Evolutionary conservation across 2,888 invertebrate genomes (phyloP).

Genomic region (Drosophila dives): DNA sequence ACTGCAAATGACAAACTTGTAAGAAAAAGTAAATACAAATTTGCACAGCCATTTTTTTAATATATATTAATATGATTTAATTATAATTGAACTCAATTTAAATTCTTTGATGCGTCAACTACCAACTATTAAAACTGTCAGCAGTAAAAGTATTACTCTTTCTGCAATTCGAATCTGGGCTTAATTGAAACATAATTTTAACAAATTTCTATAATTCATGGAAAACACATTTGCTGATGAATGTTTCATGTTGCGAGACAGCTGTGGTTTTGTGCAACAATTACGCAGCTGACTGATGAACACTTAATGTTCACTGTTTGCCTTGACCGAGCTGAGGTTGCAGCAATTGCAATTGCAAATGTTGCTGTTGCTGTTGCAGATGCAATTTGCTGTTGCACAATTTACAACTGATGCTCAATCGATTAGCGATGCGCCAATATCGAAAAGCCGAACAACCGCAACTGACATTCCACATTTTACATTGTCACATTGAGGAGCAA

Average conservation of each 20-base stretch:
- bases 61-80: too few species aligned
- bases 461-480: constrained; percentile 47
- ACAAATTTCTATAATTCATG: not conserved
- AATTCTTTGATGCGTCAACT: not conserved
- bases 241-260: not conserved
- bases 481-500: constrained; percentile 7
- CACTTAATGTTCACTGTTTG: constrained; percentile 1
- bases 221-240: not conserved
- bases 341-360: not conserved
- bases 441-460: constrained; percentile 42
- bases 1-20: not conserved
- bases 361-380: constrained; percentile 3
- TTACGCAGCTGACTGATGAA: not conserved
- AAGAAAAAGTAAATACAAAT: not conserved
- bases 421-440: constrained; percentile 57
- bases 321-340: constrained; percentile 26
- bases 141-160: not conserved
- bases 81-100: not conserved
- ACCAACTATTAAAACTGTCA: not conserved
- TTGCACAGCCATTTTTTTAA: not conserved
- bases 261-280: not conserved
- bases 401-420: constrained; percentile 51
- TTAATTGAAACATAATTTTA: not conserved
- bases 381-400: constrained; percentile 27
- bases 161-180: not conserved